Conservation (phyloP, 2,888 invertebrate species). For the Glomeris marginata region DNA sequence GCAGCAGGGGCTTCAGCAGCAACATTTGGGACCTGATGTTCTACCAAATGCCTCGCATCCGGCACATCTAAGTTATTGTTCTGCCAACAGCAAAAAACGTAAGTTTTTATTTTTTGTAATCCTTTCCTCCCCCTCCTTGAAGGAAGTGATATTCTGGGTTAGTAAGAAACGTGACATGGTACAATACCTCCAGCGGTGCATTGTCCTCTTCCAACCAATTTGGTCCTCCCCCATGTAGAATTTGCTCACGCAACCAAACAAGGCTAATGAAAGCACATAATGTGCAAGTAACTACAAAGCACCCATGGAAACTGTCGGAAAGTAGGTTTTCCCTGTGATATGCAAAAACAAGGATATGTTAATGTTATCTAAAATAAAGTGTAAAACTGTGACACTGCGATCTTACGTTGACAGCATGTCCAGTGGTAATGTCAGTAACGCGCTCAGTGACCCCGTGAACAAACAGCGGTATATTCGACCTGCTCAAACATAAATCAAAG, state of each 20-base stretch:
- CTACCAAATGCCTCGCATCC: slow-evolving; percentile 6
- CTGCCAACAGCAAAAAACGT: slow-evolving; percentile 17
- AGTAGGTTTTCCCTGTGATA: slow-evolving; percentile 60
- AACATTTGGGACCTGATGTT: slow-evolving; percentile 3
- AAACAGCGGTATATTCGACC: slow-evolving; percentile 79
- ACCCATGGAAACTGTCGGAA: slow-evolving; percentile 88
- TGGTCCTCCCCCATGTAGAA: slow-evolving; percentile 90
- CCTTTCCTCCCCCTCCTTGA: too few relatives aligned
- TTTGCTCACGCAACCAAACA: slow-evolving; percentile 96
- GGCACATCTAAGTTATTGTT: slow-evolving; percentile 1
- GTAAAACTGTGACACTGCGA: not conserved
- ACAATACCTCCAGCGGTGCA: not conserved
- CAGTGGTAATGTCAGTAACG: slow-evolving; percentile 61
- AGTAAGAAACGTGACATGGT: too few relatives aligned
- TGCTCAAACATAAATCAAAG: slow-evolving; percentile 19
- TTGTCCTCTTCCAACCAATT: slow-evolving; percentile 77
- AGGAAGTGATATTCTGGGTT: too few relatives aligned
- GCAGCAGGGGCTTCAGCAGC: slow-evolving; percentile 1
- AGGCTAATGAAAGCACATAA: slow-evolving; percentile 90
- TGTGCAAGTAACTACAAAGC: slow-evolving; percentile 92
- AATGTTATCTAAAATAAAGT: not conserved
- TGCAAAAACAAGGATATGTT: slow-evolving; percentile 2
- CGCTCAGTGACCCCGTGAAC: slow-evolving; percentile 76
- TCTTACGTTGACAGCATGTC: slow-evolving; percentile 71
- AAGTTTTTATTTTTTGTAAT: not conserved